These are phyloP conservation scores for Mormyrus proboscirostris DNA, from an alignment of 2,797 vertebrate genomes.

Conservation along the genomic window DNA sequence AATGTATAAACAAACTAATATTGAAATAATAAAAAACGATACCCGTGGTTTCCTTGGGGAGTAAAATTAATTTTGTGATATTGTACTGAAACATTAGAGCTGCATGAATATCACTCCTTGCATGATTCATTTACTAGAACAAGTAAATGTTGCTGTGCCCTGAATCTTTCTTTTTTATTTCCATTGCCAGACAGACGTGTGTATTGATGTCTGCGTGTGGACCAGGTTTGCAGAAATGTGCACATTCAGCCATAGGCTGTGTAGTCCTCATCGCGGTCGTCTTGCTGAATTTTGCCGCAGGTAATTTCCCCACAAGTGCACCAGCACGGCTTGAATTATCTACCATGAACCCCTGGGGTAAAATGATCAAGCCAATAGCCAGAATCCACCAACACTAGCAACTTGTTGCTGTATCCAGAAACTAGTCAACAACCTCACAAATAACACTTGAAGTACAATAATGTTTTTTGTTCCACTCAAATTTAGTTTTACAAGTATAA, in stretches of 20 bases:
- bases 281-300: slow-evolving; percentile 47
- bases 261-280: slow-evolving; percentile 50
- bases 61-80: not conserved
- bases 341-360: not conserved
- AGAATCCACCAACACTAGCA: not conserved
- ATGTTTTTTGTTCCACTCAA: not conserved
- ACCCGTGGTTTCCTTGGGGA: not conserved
- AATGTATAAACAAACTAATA: not conserved
- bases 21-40: not conserved
- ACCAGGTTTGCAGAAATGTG: slow-evolving; percentile 41
- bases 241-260: slow-evolving; percentile 43
- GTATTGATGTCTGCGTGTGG: slow-evolving; percentile 57
- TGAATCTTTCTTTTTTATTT: slow-evolving; percentile 1
- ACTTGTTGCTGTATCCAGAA: not conserved
- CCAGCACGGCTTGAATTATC: not conserved
- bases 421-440: not conserved
- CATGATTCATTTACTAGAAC: not conserved
- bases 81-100: not conserved
- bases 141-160: not conserved
- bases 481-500: not conserved
- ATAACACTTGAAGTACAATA: not conserved
- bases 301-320: slow-evolving; percentile 37
- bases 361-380: not conserved
- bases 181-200: slow-evolving; percentile 40
- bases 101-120: not conserved